A percentile compares a stretch with the other conserved stretches of the same genome.
These are phyloP conservation scores for Cnemophilus loriae DNA, from an alignment of 2,113 vertebrate species.

Conservation along the genomic window DNA sequence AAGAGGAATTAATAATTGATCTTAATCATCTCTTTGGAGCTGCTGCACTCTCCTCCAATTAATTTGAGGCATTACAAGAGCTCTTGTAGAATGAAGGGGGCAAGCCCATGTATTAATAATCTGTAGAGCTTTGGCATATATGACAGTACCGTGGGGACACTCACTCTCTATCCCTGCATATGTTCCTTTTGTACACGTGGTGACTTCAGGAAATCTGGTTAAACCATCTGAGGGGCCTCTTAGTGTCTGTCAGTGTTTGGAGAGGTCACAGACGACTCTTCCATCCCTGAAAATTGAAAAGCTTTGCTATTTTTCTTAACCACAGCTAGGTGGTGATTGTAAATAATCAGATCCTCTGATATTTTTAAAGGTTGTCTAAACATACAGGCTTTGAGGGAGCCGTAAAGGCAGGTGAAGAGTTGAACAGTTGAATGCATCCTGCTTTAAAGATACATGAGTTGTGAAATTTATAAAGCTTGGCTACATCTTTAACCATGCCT, in stretches of 20 bases:
- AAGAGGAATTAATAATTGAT: conserved; percentile 37
- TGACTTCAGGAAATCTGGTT: background rate
- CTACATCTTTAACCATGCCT: background rate
- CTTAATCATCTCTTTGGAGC: conserved; percentile 39
- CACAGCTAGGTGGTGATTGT: background rate
- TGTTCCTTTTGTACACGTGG: background rate
- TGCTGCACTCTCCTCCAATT: conserved; percentile 30
- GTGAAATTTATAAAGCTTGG: background rate
- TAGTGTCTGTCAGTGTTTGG: background rate
- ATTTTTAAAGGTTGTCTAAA: background rate
- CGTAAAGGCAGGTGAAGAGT: background rate
- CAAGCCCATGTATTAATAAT: conserved; percentile 16
- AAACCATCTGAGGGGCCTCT: background rate
- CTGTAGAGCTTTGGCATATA: background rate
- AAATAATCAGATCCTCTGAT: background rate
- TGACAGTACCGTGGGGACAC: background rate
- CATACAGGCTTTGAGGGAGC: background rate
- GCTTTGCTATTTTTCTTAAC: background rate
- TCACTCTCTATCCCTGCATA: background rate
- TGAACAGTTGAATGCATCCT: background rate
- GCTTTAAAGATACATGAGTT: background rate
- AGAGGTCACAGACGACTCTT: background rate
- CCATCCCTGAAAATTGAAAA: background rate
- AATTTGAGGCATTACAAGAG: conserved; percentile 38
- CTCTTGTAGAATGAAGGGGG: conserved; percentile 26